These are phyloP conservation scores for Pollenia labialis DNA, from an alignment of 2,888 invertebrate genomes.

Conservation along the genomic window DNA sequence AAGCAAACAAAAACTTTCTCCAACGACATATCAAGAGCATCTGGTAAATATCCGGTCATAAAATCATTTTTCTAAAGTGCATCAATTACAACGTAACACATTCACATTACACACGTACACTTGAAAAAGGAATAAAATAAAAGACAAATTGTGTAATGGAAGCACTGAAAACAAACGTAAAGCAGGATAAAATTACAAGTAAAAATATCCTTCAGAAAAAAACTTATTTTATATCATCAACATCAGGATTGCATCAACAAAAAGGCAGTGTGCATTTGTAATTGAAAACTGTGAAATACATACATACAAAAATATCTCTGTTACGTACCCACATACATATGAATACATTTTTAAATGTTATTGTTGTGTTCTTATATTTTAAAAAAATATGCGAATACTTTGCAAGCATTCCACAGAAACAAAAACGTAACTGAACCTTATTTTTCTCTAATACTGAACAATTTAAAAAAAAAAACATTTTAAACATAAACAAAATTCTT, in stretches of 20 bases:
- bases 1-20: slow-evolving; percentile 12
- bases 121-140: slow-evolving; percentile 1
- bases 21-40: slow-evolving; percentile 27
- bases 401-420: too few relatives aligned
- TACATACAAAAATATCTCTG: too few relatives aligned
- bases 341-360: too few relatives aligned
- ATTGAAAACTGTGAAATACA: slow-evolving; percentile 2
- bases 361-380: too few relatives aligned
- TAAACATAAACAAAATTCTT: too few relatives aligned
- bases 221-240: neutral
- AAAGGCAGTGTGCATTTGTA: slow-evolving; percentile 15
- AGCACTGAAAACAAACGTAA: slow-evolving; percentile 43
- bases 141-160: neutral
- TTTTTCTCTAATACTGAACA: too few relatives aligned
- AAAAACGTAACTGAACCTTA: too few relatives aligned
- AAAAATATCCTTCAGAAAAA: slow-evolving; percentile 29
- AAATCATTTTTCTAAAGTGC: slow-evolving; percentile 53
- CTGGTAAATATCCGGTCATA: slow-evolving; percentile 58
- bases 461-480: too few relatives aligned
- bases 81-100: slow-evolving; percentile 37
- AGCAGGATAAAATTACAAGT: slow-evolving; percentile 57
- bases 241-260: neutral
- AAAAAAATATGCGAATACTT: too few relatives aligned
- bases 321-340: too few relatives aligned
- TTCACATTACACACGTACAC: too few relatives aligned